Evolutionary conservation across 2,797 vertebrate genomes (phyloP), one percentile per base, ranked within the genome.

Genomic region (Emys orbicularis): DNA sequence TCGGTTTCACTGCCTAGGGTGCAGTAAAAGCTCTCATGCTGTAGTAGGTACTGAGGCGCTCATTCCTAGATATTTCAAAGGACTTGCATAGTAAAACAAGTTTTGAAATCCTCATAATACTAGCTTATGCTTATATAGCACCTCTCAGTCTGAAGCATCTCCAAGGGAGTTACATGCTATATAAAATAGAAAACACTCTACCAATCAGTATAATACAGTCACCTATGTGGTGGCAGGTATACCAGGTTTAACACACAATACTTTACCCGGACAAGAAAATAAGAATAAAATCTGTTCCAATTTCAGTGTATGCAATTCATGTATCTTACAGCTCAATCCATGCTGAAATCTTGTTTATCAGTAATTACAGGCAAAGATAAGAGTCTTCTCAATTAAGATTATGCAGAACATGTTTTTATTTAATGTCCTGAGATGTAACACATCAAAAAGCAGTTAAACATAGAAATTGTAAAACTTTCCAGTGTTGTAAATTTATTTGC

Each of bases 291-390:
- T 13, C 81, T 84, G 72, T 86, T 96, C 79, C 84, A 87, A 27
- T 89, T 91, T 61, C 41, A 76, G 68, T 92, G 90, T 86, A 90
- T 86, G 68, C 19, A 72, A 57, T 54, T 15, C 23, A 18, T 31
- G 74, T 77, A 77, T 47, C 11, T 72, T 41, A 47, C 83, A 93
- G 82, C 92, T 97, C 88, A 93, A 90, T 93, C 79, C 89, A 41
- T 65, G 79, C 13, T 89, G 90, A 90, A 96, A 94, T 94, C 95
- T 92, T 90, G 88, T 92, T 93, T 88, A 92, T 96, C 92, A 81
- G 94, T 95, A 97, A 97, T 96, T 97, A 97, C 82, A 95, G 95
- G 37, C 89, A 57, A 74, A 96, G 89, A 92, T 91, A 91, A 94
- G 89, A 94, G 79, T 53, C 84, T 90, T 84, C 90, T 93, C 96